Evolutionary conservation across 2,888 invertebrate genomes (phyloP).

Genomic region (Cheilosia vulpina): DNA sequence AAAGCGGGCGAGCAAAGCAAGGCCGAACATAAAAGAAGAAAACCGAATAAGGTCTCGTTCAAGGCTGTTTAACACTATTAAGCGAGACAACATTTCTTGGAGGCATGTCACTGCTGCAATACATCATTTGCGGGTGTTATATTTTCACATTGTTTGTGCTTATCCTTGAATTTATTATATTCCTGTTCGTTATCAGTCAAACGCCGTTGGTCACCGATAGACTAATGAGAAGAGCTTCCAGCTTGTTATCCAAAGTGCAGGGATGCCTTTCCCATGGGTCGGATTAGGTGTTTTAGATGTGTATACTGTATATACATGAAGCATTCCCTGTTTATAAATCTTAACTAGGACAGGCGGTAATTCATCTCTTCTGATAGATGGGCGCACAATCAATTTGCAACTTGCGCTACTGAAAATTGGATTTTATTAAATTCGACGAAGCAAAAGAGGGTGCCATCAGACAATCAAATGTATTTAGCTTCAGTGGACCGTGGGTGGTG

Average conservation of each 20-base stretch:
- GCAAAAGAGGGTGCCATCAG: neutral
- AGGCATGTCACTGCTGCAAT: slow-evolving; percentile 36
- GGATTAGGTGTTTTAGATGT: neutral
- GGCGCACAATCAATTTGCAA: slow-evolving; percentile 56
- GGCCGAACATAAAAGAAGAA: slow-evolving; percentile 27
- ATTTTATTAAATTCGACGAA: slow-evolving; percentile 58
- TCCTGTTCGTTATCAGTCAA: slow-evolving; percentile 32
- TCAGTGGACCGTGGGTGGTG: slow-evolving; percentile 24
- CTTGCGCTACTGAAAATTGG: slow-evolving; percentile 43
- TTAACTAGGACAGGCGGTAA: slow-evolving; percentile 25
- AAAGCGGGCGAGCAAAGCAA: neutral
- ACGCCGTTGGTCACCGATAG: slow-evolving; percentile 5
- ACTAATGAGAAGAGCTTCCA: slow-evolving; percentile 43
- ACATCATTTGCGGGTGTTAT: slow-evolving; percentile 25
- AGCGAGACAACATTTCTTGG: slow-evolving; percentile 7
- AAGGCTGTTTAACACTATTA: slow-evolving; percentile 67
- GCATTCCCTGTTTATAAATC: slow-evolving; percentile 38
- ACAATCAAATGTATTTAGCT: slow-evolving; percentile 19
- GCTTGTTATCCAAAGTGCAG: slow-evolving; percentile 57
- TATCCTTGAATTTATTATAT: slow-evolving; percentile 44
- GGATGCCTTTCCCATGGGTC: slow-evolving; percentile 17
- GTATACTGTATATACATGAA: slow-evolving; percentile 19
- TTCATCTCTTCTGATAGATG: slow-evolving; percentile 63
- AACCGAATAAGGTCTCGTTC: slow-evolving; percentile 23
- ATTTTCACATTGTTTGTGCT: slow-evolving; percentile 51